Evolutionary conservation across 1,140 invertebrate genomes (phyloP), one percentile per base, ranked within the genome.

Genomic region (Tribolium castaneum): DNA sequence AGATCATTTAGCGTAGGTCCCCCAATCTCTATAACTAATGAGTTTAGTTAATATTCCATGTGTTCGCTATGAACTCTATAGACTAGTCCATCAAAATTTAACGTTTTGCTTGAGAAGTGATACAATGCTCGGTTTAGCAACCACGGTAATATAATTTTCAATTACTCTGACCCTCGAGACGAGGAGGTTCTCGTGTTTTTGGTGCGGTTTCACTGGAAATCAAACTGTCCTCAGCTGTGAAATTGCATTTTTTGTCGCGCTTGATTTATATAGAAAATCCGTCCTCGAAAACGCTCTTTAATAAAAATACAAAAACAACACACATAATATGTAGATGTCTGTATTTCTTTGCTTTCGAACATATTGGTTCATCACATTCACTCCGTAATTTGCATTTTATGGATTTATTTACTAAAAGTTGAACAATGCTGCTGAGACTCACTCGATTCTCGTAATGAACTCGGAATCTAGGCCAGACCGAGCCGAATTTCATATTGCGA

Each of bases 371-470:
- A 59, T 59, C 54, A 59, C 54, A 59, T 59, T 59, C 22, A 7
- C 54, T 59, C 19, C 54, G 54, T 59, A 59, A 59, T 59, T 59
- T 59, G 22, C 54, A 59, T 59, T 59, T 59, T 59, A 59, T 59
- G 10, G 54, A 59, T 59, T 59, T 59, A 59, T 59, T 59, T 59
- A 59, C 54, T 59, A 19, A 59, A 59, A 59, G 54, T 59, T 25
- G 54, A 59, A 59, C 54, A 59, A 25, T 25, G 19, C 54, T 59
- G 54, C 6, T 2, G 54, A 25, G 54, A 59, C 54, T 59, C 39
- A 45, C 39, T 45, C 5, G 54, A 25, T 59, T 59, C 54, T 59
- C 30, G n/a, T 59, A 59, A 59, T 25, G 22, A 59, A 19, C 54
- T 45, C 39, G 39, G 16, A 25, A 59, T 59, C 54, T 59, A 22